Conservation (phyloP, 37 sponge, comb jelly and placozoan species). For the Mnemiopsis leidyi region DNA sequence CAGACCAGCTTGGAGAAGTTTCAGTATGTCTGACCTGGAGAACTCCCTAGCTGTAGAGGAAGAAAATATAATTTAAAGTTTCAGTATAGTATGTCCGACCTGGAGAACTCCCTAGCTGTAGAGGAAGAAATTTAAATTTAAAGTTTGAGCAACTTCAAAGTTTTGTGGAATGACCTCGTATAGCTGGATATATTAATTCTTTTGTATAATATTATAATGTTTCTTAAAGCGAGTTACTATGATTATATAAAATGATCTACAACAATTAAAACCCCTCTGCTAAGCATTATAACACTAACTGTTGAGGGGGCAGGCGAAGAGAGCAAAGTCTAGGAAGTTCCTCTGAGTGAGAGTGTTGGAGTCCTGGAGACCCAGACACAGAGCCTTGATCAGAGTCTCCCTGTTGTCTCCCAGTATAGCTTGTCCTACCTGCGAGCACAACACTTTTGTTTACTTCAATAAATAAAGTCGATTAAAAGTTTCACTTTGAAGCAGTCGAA, state of each 20-base stretch:
- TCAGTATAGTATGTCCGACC: not conserved
- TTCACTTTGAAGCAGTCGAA: no score
- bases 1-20: constrained; percentile 73
- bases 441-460: no score
- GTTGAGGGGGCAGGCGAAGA: constrained; percentile 49
- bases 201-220: no score
- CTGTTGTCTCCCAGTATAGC: constrained; percentile 58
- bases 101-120: constrained; percentile 65
- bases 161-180: no score
- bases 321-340: constrained; percentile 71
- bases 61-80: constrained; percentile 47
- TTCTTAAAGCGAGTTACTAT: not conserved
- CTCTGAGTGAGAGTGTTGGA: constrained; percentile 73
- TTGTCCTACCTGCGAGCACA: not conserved
- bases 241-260: not conserved
- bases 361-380: constrained; percentile 77
- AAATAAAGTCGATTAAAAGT: no score
- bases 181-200: no score
- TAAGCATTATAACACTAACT: not conserved
- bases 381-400: constrained; percentile 67
- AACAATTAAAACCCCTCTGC: no score
- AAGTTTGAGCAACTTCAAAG: no score
- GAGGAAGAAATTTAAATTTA: constrained; percentile 73
- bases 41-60: constrained; percentile 69
- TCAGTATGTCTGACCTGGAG: not conserved